Base-by-base conservation (phyloP, 1,140 invertebrate species). In the Phenacoccus solenopsis region DNA sequence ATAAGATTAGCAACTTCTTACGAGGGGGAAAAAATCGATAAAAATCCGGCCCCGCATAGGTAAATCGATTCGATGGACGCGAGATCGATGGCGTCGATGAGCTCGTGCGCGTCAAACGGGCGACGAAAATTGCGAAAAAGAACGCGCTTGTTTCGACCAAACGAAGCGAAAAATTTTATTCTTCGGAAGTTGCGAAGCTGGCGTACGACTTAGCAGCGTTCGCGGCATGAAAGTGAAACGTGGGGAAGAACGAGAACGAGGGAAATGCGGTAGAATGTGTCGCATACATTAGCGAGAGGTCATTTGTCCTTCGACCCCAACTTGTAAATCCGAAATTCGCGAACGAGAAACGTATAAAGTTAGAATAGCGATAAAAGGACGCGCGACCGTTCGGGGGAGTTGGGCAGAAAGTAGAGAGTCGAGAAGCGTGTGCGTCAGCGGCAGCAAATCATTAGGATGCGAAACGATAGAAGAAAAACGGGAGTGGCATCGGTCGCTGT, bases 221-320 rank as follows among this genome's bases (percentile, higher is more conserved):
- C 13, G 59, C 21, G 59, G 59, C 22, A 25, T 64, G 59, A 64
- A 20, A 10, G 59, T 24, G 25, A 3, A 10, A 64, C 10, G 59
- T 22, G 4, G 16, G 25, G 25, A 16, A 20, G 16, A 20, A 64
- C 30, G 30, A 59, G 21, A 5, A 16, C 4, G 21, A 64, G 10
- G 59, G 59, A 9, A 59, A 10, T 9, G 32, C 9, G 4, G 21
- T 59, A 22, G 7, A 9, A 59, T 64, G 59, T 64, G 59, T 64
- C 59, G 59, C 59, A 64, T 64, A 64, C 59, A 64, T 64, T 64
- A 64, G 25, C 59, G 59, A 64, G 59, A 64, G 59, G 59, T 64
- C 59, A 64, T 64, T 64, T 64, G 59, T 64, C 59, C 59, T 64
- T 64, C 59, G 59, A 64, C 59, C 59, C 59, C 59, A 64, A 64